These are phyloP conservation scores for Drosophila pectinifera DNA, from an alignment of 1,140 invertebrate genomes.

Conservation along the genomic window DNA sequence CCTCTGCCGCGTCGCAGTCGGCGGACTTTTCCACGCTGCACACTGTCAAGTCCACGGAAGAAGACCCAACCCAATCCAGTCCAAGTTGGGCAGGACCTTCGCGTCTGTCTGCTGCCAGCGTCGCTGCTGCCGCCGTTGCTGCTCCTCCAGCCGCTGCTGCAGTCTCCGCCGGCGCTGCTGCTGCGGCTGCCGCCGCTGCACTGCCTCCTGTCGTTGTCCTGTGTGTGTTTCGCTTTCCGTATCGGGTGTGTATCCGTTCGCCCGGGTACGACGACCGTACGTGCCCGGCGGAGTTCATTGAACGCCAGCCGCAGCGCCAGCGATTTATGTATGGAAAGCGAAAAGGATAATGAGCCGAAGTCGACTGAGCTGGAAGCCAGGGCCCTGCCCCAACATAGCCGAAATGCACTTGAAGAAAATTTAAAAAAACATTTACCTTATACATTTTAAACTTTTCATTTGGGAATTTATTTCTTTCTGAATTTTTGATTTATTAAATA, in stretches of 20 bases:
- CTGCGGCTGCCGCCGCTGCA: constrained; percentile 4
- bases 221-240: constrained; percentile 84
- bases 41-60: constrained; percentile 83
- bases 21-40: constrained; percentile 43
- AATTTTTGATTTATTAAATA: too few species aligned
- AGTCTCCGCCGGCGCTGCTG: constrained; percentile 22
- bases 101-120: constrained; percentile 43
- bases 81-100: constrained; percentile 70
- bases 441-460: too few species aligned
- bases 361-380: constrained; percentile 33
- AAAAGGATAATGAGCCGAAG: constrained; percentile 82
- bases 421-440: background rate
- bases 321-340: constrained; percentile 85
- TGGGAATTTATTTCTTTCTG: too few species aligned
- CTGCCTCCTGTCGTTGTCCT: constrained; percentile 66
- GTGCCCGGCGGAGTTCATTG: constrained; percentile 82
- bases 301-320: constrained; percentile 62
- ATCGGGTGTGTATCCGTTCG: constrained; percentile 82
- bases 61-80: constrained; percentile 35
- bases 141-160: constrained; percentile 13
- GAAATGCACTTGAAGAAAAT: constrained; percentile 38
- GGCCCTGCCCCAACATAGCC: constrained; percentile 73
- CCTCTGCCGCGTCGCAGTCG: constrained; percentile 68
- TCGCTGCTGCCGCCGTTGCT: constrained; percentile 12
- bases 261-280: constrained; percentile 74